Conservation (phyloP, 2,797 vertebrate species). For the Sylvia borin region DNA sequence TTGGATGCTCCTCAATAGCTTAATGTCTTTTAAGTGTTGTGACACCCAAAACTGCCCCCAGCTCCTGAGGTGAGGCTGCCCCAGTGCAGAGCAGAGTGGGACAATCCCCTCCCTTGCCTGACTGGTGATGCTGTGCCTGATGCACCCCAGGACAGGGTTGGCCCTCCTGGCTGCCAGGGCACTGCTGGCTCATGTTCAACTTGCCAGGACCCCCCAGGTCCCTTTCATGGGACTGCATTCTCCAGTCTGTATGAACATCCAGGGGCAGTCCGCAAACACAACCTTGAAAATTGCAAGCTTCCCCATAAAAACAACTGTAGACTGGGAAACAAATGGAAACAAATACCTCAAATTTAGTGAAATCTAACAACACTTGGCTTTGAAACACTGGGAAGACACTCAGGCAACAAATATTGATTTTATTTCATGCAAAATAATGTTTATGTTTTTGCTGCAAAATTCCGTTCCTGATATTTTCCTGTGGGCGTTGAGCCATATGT, state of each 20-base stretch:
- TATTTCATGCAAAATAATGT: not conserved
- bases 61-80: accelerated
- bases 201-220: accelerated
- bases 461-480: conserved; percentile 7
- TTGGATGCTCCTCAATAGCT: accelerated
- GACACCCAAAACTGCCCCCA: not conserved
- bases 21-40: not conserved
- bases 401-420: not conserved
- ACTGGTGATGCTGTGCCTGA: accelerated
- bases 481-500: conserved; percentile 53
- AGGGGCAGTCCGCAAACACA: not conserved
- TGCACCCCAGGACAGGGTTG: accelerated
- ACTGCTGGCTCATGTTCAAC: not conserved
- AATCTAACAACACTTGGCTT: not conserved
- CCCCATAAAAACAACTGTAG: not conserved
- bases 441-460: not conserved
- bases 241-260: no score
- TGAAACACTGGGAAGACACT: not conserved
- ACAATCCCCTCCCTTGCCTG: accelerated
- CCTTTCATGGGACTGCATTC: not conserved
- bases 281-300: not conserved
- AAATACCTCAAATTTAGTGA: not conserved
- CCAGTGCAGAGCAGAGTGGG: accelerated
- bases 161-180: not conserved
- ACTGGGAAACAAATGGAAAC: not conserved